phyloP scores from a whole-genome alignment of 2,113 vertebrate species.

The Melanocharis versteri region DNA sequence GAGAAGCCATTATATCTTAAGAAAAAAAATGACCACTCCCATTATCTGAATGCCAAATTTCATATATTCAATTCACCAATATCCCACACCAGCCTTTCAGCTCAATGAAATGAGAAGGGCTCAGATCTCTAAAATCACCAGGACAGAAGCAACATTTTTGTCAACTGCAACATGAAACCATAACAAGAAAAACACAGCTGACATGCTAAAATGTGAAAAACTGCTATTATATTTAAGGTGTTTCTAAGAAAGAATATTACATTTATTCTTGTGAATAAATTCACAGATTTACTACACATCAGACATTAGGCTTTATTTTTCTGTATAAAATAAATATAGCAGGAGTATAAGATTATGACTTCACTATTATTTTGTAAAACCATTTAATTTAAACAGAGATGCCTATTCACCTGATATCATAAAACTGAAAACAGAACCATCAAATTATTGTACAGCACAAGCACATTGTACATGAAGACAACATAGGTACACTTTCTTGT shows the following conservation, averaged over 20 bases:
- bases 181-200: background rate
- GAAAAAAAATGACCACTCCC: slow-evolving; percentile 9
- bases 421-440: background rate
- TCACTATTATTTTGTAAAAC: slow-evolving; percentile 65
- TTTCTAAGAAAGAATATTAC: slow-evolving; percentile 60
- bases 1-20: slow-evolving; percentile 14
- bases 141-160: background rate
- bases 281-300: slow-evolving; percentile 52
- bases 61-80: background rate
- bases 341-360: slow-evolving; percentile 66
- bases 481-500: slow-evolving; percentile 52
- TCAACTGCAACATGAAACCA: background rate
- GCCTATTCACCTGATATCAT: background rate
- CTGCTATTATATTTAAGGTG: slow-evolving; percentile 53
- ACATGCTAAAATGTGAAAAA: slow-evolving; percentile 20
- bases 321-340: slow-evolving; percentile 72
- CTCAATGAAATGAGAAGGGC: background rate
- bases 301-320: slow-evolving; percentile 70
- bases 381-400: slow-evolving; percentile 53
- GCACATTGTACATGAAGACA: background rate
- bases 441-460: background rate
- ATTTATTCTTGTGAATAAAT: slow-evolving; percentile 70
- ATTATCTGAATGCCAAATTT: slow-evolving; percentile 37
- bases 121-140: background rate
- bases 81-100: background rate